Evolutionary conservation across 2,113 vertebrate species (phyloP), one percentile per base, ranked within the genome.

Genomic region (Tichodroma muraria): DNA sequence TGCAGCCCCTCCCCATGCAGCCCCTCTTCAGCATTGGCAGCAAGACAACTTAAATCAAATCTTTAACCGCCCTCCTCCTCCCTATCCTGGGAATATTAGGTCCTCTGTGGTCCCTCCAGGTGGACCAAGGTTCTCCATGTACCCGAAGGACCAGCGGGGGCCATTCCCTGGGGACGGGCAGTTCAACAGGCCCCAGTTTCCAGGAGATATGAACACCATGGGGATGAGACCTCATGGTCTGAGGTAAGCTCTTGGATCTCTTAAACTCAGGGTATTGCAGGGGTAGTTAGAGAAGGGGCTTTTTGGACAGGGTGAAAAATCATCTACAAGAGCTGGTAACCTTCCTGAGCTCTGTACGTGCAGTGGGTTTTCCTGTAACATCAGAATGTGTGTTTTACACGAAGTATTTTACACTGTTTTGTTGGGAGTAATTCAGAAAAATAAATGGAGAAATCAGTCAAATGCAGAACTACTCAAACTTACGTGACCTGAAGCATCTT

Each of bases 51-150:
- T 98, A 38, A 80, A 95, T 70, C 97, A 98, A 40, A 88, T 97
- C 23, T 99, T 99, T 71, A 97, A 97, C 65, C 98, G 99, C 17
- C 99, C 99, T 20, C 99, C 99, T 13, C 99, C 99, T 49, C 99
- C 99, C 0, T 99, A 99, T 75, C 99, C 99, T 7, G 99, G 99
- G 35, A 98, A 96, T 85, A 16, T 98, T 65, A 50, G 98, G 57
- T 96, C 98, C 6, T 97, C 98, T 28, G 95, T 98, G 47, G 92
- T 96, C 25, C 95, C 97, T 68, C 96, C 97, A 10, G 87, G 97
- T 11, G 98, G 95, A 25, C 97, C 98, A 63, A 97, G 96, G 88
- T 99, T 99, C 31, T 8, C 97, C 13, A 68, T 97, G 44, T 98
- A 98, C 61, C 73, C 95, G 12, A 98, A 98, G 68, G 99, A 99